Conservation (phyloP, 1,140 invertebrate species). For the Orchestia grillus region DNA sequence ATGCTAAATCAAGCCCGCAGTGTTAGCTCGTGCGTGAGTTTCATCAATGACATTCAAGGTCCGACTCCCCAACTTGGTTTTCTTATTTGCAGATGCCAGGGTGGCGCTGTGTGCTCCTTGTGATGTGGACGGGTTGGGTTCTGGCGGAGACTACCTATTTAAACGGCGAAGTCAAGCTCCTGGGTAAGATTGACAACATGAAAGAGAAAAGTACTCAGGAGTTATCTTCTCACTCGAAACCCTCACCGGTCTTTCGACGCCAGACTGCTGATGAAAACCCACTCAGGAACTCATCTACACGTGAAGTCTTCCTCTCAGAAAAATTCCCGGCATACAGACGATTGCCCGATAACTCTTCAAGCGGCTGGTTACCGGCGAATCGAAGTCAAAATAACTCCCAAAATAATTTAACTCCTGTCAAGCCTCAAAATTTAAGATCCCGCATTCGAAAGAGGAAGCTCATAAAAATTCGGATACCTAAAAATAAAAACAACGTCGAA, state of each 20-base stretch:
- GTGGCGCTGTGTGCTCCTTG: background rate
- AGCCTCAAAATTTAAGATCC: background rate
- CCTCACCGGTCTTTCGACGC: background rate
- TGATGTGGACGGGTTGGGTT: background rate
- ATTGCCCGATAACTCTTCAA: background rate
- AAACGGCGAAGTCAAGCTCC: background rate
- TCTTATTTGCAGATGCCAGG: background rate
- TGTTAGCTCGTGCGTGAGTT: no score
- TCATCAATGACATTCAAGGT: no score
- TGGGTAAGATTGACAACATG: background rate
- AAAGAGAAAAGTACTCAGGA: background rate
- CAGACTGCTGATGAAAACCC: background rate
- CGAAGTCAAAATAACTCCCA: background rate
- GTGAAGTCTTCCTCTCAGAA: background rate
- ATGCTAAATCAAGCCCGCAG: no score
- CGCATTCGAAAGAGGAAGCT: background rate
- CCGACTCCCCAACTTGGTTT: background rate
- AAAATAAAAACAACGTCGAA: background rate
- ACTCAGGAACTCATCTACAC: background rate
- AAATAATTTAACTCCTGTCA: background rate
- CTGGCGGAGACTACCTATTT: background rate
- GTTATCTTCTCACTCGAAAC: background rate
- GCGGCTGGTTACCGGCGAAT: background rate
- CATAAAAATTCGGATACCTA: background rate
- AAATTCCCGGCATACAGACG: background rate